phyloP scores from a whole-genome alignment of 1,140 invertebrate species.

The Cardiocondyla obscurior region DNA sequence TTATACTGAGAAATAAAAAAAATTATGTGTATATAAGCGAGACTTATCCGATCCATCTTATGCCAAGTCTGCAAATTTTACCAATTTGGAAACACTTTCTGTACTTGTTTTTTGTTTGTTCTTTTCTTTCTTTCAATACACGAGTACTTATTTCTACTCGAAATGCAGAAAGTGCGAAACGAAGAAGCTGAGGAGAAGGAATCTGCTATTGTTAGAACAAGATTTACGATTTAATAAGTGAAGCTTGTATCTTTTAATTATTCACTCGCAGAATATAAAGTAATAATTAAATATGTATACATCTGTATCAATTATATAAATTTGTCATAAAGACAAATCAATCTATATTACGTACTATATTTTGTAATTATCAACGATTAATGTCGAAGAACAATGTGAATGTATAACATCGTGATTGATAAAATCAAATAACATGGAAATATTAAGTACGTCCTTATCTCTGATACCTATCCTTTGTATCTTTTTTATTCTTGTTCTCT shows the following conservation, averaged over 20 bases:
- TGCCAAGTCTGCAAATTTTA: not conserved
- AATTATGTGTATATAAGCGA: not conserved
- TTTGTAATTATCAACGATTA: not conserved
- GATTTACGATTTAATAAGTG: not conserved
- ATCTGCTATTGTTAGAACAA: not conserved
- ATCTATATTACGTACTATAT: not conserved
- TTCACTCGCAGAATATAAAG: not conserved
- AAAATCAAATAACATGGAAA: not conserved
- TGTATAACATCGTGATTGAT: not conserved
- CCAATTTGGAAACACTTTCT: not conserved
- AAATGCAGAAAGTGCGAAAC: not conserved
- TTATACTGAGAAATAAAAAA: not conserved
- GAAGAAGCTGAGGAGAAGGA: not conserved
- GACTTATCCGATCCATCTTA: not conserved
- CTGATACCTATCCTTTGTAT: not conserved
- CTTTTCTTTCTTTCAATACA: not conserved
- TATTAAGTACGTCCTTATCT: not conserved
- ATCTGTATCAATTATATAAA: not conserved
- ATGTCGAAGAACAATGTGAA: constrained; percentile 7
- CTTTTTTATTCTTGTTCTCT: not conserved
- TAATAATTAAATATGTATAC: constrained; percentile 1
- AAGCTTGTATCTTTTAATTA: not conserved
- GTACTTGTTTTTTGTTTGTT: not conserved
- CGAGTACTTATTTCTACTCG: not conserved
- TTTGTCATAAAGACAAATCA: constrained; percentile 11